These are phyloP conservation scores for Cottus gobio DNA, from an alignment of 2,113 vertebrate genomes.

Conservation along the genomic window DNA sequence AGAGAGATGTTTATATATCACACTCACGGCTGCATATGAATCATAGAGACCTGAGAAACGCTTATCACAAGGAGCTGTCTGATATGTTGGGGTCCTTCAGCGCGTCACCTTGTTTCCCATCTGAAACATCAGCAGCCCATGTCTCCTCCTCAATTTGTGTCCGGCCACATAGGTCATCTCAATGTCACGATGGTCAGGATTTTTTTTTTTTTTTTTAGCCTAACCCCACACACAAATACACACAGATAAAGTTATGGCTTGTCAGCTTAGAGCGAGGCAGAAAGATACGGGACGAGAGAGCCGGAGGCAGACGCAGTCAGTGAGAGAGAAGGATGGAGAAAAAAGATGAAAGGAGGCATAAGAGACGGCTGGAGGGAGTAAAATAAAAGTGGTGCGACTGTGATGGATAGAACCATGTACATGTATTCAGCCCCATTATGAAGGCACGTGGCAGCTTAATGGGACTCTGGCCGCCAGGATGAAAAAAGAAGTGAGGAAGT, in stretches of 20 bases:
- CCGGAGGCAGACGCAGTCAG: constrained; percentile 61
- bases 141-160: constrained; percentile 34
- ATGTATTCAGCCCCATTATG: constrained; percentile 47
- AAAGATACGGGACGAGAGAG: constrained; percentile 60
- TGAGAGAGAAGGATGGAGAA: constrained; percentile 53
- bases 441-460: constrained; percentile 45
- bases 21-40: constrained; percentile 61
- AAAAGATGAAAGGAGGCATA: constrained; percentile 61
- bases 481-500: constrained; percentile 39
- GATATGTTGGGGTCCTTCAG: constrained; percentile 48
- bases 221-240: constrained; percentile 36
- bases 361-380: constrained; percentile 56
- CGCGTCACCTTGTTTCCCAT: constrained; percentile 50
- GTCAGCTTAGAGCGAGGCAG: constrained; percentile 62
- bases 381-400: constrained; percentile 51
- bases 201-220: neutral
- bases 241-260: constrained; percentile 64
- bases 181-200: constrained; percentile 61
- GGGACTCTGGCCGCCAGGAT: constrained; percentile 45
- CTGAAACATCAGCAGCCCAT: constrained; percentile 39
- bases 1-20: constrained; percentile 72
- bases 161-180: constrained; percentile 64
- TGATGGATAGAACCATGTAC: constrained; percentile 58
- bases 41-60: constrained; percentile 61
- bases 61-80: constrained; percentile 67